A percentile compares a stretch with the other conserved stretches of the same genome.
These are phyloP conservation scores for Mesorhabditis spiculigera DNA, from an alignment of 2,888 invertebrate species.

Conservation along the genomic window DNA sequence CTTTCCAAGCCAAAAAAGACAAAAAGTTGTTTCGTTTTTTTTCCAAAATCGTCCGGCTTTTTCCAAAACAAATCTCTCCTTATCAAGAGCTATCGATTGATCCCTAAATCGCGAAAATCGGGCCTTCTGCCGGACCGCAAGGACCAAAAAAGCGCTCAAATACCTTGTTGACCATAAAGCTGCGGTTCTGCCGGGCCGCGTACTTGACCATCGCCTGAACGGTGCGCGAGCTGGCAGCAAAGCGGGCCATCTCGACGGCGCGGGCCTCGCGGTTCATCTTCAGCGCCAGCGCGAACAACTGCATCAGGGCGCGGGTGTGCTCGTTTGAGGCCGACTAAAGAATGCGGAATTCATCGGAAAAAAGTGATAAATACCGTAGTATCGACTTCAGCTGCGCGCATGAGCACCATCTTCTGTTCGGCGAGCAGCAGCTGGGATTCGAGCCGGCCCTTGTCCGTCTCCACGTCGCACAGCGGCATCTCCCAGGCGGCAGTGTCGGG, in stretches of 20 bases:
- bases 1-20: too few species aligned
- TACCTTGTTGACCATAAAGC: background rate
- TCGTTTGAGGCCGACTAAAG: background rate
- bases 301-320: background rate
- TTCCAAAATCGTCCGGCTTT: too few species aligned
- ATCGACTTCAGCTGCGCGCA: background rate
- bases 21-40: too few species aligned
- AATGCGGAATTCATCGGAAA: too few species aligned
- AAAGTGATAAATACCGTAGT: background rate
- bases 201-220: constrained; percentile 1
- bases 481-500: constrained; percentile 35
- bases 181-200: background rate
- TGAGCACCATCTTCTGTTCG: background rate
- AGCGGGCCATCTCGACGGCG: background rate
- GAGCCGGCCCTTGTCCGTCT: background rate
- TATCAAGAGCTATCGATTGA: too few species aligned
- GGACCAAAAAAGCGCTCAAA: background rate
- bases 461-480: constrained; percentile 34
- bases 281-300: background rate
- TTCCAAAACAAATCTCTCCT: too few species aligned
- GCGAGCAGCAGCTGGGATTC: background rate
- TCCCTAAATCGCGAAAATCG: too few species aligned
- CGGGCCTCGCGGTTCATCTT: background rate
- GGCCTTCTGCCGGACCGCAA: too few species aligned
- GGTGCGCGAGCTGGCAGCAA: background rate